A percentile compares a stretch with the other conserved stretches of the same genome.
Evolutionary conservation across 2,888 invertebrate species (phyloP).

Genomic region (Drosophila multiciliata): DNA sequence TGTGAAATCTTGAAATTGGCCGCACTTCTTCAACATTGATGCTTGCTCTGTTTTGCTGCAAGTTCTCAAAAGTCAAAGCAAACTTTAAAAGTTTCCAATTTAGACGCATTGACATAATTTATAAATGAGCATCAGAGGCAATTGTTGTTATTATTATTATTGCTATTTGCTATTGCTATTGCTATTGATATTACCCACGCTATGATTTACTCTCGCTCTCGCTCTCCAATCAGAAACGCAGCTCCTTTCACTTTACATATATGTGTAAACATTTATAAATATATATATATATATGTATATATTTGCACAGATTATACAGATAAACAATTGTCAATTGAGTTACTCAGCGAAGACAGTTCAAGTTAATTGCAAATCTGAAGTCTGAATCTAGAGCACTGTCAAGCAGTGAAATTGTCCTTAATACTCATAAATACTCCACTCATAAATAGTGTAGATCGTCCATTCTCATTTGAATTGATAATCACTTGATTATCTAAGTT

Average conservation of each 20-base stretch:
- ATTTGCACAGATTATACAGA: background rate
- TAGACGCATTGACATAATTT: conserved; percentile 67
- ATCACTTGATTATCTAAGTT: background rate
- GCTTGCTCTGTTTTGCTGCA: conserved; percentile 8
- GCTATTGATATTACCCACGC: conserved; percentile 25
- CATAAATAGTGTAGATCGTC: background rate
- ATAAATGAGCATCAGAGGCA: conserved; percentile 19
- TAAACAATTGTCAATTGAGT: conserved; percentile 63
- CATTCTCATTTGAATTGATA: background rate
- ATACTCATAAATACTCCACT: conserved; percentile 23
- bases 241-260: conserved; percentile 74
- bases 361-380: conserved; percentile 59
- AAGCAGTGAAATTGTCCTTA: conserved; percentile 81
- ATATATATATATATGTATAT: conserved; percentile 21
- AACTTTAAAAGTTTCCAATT: conserved; percentile 60
- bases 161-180: conserved; percentile 1
- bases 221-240: conserved; percentile 46
- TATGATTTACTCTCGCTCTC: conserved; percentile 50
- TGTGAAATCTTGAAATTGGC: conserved; percentile 2
- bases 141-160: background rate
- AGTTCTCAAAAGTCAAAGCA: conserved; percentile 22
- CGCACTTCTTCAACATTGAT: conserved; percentile 10
- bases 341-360: conserved; percentile 63
- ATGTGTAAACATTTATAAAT: background rate
- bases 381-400: conserved; percentile 36